Evolutionary conservation across 2,888 invertebrate species (phyloP).

Genomic region (Idaea dimidiata): DNA sequence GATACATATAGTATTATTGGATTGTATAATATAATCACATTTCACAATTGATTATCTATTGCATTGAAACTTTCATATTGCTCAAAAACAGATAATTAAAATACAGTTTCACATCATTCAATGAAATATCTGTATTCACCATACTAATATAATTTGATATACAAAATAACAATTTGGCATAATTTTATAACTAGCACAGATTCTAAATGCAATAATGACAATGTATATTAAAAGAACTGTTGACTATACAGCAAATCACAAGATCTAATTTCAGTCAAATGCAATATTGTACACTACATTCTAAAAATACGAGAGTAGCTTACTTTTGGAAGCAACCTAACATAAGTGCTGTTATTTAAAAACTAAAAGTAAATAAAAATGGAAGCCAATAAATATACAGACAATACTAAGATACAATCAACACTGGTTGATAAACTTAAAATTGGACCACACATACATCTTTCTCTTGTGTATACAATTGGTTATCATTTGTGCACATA

Average conservation of each 20-base stretch:
- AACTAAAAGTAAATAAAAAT: constrained; percentile 50
- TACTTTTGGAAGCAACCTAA: constrained; percentile 72
- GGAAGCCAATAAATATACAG: constrained; percentile 58
- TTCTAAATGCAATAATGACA: constrained; percentile 71
- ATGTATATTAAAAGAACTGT: constrained; percentile 60
- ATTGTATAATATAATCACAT: constrained; percentile 68
- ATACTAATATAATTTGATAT: constrained; percentile 55
- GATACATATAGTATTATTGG: constrained; percentile 64
- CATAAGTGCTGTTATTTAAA: constrained; percentile 65
- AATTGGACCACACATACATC: constrained; percentile 75
- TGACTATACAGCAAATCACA: constrained; percentile 74
- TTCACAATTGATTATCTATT: constrained; percentile 40
- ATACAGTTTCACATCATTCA: constrained; percentile 24
- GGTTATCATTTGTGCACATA: constrained; percentile 35
- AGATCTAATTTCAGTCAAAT: constrained; percentile 69
- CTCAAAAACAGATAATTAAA: constrained; percentile 19
- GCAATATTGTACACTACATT: constrained; percentile 35
- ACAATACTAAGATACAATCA: constrained; percentile 30
- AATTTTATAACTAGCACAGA: constrained; percentile 62
- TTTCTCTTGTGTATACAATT: constrained; percentile 49
- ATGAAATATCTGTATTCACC: constrained; percentile 41
- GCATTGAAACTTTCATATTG: constrained; percentile 23
- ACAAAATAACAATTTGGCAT: constrained; percentile 76
- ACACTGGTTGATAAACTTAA: constrained; percentile 45
- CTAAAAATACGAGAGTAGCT: constrained; percentile 59